Conservation (phyloP, 1,140 invertebrate genomes). For the Tetraneura akinire region DNA sequence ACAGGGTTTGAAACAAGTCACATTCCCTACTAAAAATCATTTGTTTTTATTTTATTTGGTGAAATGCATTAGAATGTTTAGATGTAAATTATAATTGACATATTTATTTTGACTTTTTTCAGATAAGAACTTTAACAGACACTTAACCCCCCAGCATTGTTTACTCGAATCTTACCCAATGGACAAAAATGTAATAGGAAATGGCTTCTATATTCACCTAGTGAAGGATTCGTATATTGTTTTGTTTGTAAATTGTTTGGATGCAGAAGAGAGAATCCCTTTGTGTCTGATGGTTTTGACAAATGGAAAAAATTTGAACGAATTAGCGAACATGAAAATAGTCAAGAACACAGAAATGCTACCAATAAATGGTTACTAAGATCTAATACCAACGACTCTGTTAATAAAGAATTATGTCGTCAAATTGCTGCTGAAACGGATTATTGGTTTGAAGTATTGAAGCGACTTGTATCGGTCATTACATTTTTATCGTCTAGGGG, state of each 20-base stretch:
- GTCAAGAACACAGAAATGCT: background rate
- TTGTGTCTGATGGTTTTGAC: conserved; percentile 1
- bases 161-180: conserved; percentile 2
- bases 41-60: background rate
- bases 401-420: conserved; percentile 1
- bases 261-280: background rate
- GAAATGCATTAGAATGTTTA: background rate
- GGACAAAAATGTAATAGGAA: conserved; percentile 11
- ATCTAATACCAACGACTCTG: background rate
- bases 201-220: conserved; percentile 4
- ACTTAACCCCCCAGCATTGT: conserved; percentile 1
- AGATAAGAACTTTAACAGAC: background rate
- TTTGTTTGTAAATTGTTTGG: conserved; percentile 16
- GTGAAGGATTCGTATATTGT: background rate
- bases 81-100: background rate
- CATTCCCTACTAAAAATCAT: background rate
- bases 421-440: background rate
- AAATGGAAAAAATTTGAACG: conserved; percentile 6
- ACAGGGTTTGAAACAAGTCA: background rate
- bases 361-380: background rate
- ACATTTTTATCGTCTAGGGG: background rate
- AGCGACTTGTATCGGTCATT: background rate
- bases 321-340: conserved; percentile 1
- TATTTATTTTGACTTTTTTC: conserved; percentile 2
- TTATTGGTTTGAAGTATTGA: background rate